Evolutionary conservation across 1,140 invertebrate species (phyloP).

Genomic region (Drosophila kurseongensis): DNA sequence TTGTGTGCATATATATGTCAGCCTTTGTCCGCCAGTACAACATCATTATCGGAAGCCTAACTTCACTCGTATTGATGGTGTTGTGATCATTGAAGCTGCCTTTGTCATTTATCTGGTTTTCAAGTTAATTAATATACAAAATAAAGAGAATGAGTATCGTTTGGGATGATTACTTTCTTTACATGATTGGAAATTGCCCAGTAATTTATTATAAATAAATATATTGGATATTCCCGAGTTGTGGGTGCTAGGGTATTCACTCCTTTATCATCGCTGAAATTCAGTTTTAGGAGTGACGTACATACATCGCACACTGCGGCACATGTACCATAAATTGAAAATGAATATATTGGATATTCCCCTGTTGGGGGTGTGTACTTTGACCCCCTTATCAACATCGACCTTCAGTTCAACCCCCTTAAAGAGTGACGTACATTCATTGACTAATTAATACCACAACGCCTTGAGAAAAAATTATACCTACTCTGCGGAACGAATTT

Average conservation of each 20-base stretch:
- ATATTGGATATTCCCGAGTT: constrained; percentile 9
- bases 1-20: constrained; percentile 5
- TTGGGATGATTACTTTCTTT: constrained; percentile 1
- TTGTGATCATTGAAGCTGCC: constrained; percentile 19
- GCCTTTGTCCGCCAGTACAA: constrained; percentile 39
- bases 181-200: not conserved
- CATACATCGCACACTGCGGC: no score
- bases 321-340: no score
- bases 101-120: constrained; percentile 42
- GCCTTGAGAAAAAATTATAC: constrained; percentile 11
- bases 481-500: constrained; percentile 15
- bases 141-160: not conserved
- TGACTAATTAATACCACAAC: constrained; percentile 18
- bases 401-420: not conserved
- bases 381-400: not conserved
- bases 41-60: constrained; percentile 62
- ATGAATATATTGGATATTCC: no score
- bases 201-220: not conserved
- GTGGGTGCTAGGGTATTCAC: not conserved
- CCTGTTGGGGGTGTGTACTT: not conserved
- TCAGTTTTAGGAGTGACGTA: not conserved
- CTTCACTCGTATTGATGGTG: constrained; percentile 38
- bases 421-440: constrained; percentile 7
- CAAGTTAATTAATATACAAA: constrained; percentile 22
- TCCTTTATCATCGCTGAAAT: not conserved